Conservation (phyloP, 2,113 vertebrate species). For the Eidolon helvum region DNA sequence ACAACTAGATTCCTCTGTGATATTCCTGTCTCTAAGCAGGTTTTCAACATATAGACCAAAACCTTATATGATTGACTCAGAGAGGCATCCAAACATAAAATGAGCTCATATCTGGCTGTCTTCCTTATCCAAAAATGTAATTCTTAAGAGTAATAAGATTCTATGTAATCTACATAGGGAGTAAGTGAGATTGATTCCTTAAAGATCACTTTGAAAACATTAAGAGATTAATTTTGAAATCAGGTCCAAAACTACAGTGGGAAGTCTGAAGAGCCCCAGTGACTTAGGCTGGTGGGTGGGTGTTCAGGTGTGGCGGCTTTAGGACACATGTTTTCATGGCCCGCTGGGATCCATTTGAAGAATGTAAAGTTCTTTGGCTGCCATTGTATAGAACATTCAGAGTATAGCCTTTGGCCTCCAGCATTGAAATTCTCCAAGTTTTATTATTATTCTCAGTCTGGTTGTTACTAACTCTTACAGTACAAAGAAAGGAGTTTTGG, state of each 20-base stretch:
- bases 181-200: background rate
- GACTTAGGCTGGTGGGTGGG: background rate
- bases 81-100: slow-evolving; percentile 31
- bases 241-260: slow-evolving; percentile 9
- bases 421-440: background rate
- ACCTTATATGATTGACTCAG: background rate
- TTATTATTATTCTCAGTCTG: slow-evolving; percentile 14
- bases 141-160: slow-evolving; percentile 35
- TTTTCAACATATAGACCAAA: slow-evolving; percentile 23
- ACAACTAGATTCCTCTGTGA: background rate
- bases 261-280: background rate
- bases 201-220: slow-evolving; percentile 1
- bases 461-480: background rate
- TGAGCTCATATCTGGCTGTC: background rate
- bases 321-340: background rate
- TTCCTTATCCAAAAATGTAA: slow-evolving; percentile 3
- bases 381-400: background rate
- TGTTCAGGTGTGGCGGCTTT: background rate
- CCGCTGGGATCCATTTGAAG: background rate
- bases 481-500: background rate
- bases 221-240: slow-evolving; percentile 31
- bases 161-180: slow-evolving; percentile 13
- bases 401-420: background rate
- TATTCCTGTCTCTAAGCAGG: background rate
- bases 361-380: background rate